A percentile compares a stretch with the other conserved stretches of the same genome.
These are phyloP conservation scores for Volucella inflata DNA, from an alignment of 2,888 invertebrate species.

Conservation along the genomic window DNA sequence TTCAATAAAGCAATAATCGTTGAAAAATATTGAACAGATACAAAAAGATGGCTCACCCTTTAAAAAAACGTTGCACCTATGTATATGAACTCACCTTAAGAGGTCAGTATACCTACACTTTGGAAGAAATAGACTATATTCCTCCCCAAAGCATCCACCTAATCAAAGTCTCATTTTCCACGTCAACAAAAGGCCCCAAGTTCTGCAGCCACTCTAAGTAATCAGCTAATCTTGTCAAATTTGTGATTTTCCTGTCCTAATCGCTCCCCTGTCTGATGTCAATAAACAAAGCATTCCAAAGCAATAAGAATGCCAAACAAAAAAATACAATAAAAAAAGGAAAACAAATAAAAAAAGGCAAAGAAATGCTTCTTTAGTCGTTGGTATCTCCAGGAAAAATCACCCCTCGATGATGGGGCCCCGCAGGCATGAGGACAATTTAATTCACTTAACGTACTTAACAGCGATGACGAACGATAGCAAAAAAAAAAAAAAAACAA, in stretches of 20 bases:
- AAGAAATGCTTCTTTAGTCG: not conserved
- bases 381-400: slow-evolving; percentile 55
- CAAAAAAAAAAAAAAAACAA: slow-evolving; percentile 40
- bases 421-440: slow-evolving; percentile 69
- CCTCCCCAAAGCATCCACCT: too few species aligned
- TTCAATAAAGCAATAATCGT: too few species aligned
- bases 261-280: slow-evolving; percentile 63
- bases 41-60: too few species aligned
- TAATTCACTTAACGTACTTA: slow-evolving; percentile 74
- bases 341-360: not conserved
- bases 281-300: slow-evolving; percentile 71
- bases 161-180: too few species aligned
- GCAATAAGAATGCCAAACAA: slow-evolving; percentile 65
- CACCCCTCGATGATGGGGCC: slow-evolving; percentile 44
- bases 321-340: slow-evolving; percentile 25
- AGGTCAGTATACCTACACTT: too few species aligned
- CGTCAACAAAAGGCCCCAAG: not conserved
- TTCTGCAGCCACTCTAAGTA: slow-evolving; percentile 11
- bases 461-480: slow-evolving; percentile 73
- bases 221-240: slow-evolving; percentile 69
- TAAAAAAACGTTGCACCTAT: too few species aligned
- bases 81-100: too few species aligned
- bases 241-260: slow-evolving; percentile 71
- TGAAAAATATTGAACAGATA: too few species aligned
- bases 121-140: too few species aligned